Evolutionary conservation across 1,140 invertebrate genomes (phyloP).

Genomic region (Drosophila setifemur): DNA sequence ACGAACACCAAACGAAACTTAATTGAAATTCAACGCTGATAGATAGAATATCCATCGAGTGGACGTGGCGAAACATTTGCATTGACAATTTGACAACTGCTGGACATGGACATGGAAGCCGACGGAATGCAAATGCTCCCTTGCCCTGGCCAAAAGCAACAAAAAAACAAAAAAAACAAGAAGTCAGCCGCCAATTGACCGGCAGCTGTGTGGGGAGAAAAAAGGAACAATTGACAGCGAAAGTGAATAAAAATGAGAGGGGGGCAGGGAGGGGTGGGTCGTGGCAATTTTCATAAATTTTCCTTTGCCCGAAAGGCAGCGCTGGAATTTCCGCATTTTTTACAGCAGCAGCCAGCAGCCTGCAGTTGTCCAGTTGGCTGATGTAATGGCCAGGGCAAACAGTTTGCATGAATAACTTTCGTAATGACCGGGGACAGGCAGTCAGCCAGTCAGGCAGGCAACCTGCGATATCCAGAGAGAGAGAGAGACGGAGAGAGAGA

Average conservation of each 20-base stretch:
- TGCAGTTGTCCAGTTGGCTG: conserved; percentile 40
- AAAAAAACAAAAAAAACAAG: not conserved
- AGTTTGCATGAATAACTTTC: conserved; percentile 75
- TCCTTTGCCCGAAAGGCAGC: conserved; percentile 33
- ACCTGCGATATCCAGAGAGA: not conserved
- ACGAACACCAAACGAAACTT: conserved; percentile 9
- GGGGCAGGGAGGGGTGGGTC: conserved; percentile 3
- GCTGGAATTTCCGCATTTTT: conserved; percentile 67
- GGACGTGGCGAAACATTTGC: conserved; percentile 50
- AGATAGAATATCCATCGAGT: conserved; percentile 50
- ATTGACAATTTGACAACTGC: conserved; percentile 72
- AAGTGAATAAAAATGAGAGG: conserved; percentile 37
- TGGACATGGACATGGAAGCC: conserved; percentile 39
- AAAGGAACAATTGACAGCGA: conserved; percentile 41
- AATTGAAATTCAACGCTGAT: conserved; percentile 41
- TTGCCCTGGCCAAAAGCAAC: conserved; percentile 3
- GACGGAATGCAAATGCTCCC: conserved; percentile 60
- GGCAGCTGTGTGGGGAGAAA: conserved; percentile 13
- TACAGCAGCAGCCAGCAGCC: conserved; percentile 10
- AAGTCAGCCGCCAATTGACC: conserved; percentile 14
- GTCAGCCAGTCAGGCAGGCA: conserved; percentile 10
- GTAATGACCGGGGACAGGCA: conserved; percentile 60
- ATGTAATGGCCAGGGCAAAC: conserved; percentile 72
- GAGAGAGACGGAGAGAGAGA: not conserved
- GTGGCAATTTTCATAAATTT: conserved; percentile 79